phyloP scores from a whole-genome alignment of 2,113 vertebrate genomes.

The Campylorhamphus procurvoides region DNA sequence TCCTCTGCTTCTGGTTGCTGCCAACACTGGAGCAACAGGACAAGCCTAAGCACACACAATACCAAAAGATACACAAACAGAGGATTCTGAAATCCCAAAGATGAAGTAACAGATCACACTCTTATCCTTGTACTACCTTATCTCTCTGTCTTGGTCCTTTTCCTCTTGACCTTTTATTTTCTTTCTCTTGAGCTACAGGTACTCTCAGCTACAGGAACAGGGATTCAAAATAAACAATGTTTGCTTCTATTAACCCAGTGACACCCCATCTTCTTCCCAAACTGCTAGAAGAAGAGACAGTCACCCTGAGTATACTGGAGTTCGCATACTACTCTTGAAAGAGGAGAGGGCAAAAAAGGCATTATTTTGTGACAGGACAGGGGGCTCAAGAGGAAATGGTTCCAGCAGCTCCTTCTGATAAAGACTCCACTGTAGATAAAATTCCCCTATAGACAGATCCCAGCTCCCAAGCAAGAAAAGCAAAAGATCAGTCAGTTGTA shows the following conservation, averaged over 20 bases:
- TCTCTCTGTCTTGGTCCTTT: not conserved
- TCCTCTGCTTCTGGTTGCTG: not conserved
- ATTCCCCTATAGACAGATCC: not conserved
- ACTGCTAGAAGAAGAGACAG: not conserved
- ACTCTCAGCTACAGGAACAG: not conserved
- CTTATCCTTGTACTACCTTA: too few species aligned
- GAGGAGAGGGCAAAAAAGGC: not conserved
- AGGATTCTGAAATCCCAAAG: not conserved
- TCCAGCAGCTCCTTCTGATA: not conserved
- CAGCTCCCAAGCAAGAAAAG: not conserved
- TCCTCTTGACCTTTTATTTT: not conserved
- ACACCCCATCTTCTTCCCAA: not conserved
- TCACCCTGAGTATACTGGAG: not conserved
- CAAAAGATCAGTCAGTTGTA: not conserved
- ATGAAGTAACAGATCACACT: not conserved
- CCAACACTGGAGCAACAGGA: not conserved
- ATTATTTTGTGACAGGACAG: not conserved
- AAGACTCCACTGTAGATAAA: not conserved
- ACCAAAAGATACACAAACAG: accelerated
- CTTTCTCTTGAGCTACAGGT: not conserved
- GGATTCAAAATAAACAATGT: not conserved
- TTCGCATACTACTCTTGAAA: not conserved
- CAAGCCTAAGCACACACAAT: not conserved
- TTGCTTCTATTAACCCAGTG: not conserved
- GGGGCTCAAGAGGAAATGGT: not conserved